Evolutionary conservation across 2,113 vertebrate genomes (phyloP), one percentile per base, ranked within the genome.

Genomic region (Sturnus vulgaris): DNA sequence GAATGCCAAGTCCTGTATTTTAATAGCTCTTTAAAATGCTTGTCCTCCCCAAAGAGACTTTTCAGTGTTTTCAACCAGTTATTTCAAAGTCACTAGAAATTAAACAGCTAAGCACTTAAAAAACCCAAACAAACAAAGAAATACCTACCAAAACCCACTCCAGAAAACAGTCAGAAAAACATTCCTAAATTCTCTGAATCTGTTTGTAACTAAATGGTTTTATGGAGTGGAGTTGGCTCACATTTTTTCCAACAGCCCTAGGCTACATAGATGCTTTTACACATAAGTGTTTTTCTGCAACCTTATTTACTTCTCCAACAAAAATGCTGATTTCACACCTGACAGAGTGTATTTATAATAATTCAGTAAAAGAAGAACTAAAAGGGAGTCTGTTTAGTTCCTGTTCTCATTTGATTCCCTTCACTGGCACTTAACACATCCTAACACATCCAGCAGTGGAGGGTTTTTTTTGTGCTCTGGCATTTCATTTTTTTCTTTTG

Each of bases 311-410:
- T 68, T 87, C 49, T 75, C 28, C 37, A 64, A 47, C 35, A 77
- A 66, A 88, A 86, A 83, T 47, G 42, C 30, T 44, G 47, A 78
- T 93, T 93, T 95, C 83, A 90, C 72, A 93, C 35, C 72, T 90
- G 88, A 77, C 82, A 90, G 40, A 66, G 12, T 60, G 37, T 40
- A 40, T 87, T 91, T 64, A 79, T 68, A 93, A 86, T 49, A 77
- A 88, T 59, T 73, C 15, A n/a, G 13, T 63, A 78, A 73, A 64
- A 59, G 15, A 87, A 80, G 15, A 68, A 72, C 24, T 50, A 80
- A n/a, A 21, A 87, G 21, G 5, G 33, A 65, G 23, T 35, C 35
- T 55, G 33, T 82, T 78, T 47, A 42, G 21, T 14, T 83, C 21
- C 17, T 71, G 6, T 9, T 79, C 42, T 19, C 22, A 15, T 65